Base-by-base conservation (phyloP, 2,797 vertebrate genomes). In the Enteromius trimaculatus region DNA sequence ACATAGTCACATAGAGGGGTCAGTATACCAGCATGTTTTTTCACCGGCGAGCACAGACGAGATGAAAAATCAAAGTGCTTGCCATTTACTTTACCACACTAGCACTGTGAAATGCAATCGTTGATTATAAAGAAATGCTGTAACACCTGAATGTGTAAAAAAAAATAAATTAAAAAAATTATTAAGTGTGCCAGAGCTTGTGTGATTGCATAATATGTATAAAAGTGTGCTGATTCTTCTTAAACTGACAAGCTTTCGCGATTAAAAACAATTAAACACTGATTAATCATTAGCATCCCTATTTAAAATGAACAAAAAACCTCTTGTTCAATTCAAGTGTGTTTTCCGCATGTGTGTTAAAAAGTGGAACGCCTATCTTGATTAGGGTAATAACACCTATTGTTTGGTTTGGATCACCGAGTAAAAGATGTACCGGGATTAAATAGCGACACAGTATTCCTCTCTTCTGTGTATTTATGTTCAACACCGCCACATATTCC, bases 391-490 rank as follows among this genome's bases (percentile, higher is more conserved):
- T 88, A 66, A 77, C 9, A 77, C 62, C 82, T 65, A 81, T 87
- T 90, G 90, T 91, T 86, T 79, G 29, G 66, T 55, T 81, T 53
- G 53, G 71, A 42, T 60, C 65, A 60, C 29, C 37, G 66, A 81
- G 85, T 53, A 37, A 7, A 49, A 31, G 21, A 86, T 72, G 26
- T 37, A 10, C n/a, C 13, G 21, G 80, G 79, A 88, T 87, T 80
- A 80, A 80, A 85, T 55, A 44, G 70, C 84, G 84, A 84, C 86
- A 82, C 86, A 86, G 75, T 84, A 87, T 91, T 91, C 87, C 87
- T 64, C 4, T 86, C 87, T 86, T 79, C 21, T 65, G 51, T 64
- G 72, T 77, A 23, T 71, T 23, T 70, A 7, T 64, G 70, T 68
- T 72, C 60, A 60, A 31, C 19, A 14, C 19, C 10, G 21, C 29